Percentiles rank a stretch among this genome's conserved stretches.
Conservation (phyloP, 2,113 vertebrate genomes). For the Triplophysa siluroides region DNA sequence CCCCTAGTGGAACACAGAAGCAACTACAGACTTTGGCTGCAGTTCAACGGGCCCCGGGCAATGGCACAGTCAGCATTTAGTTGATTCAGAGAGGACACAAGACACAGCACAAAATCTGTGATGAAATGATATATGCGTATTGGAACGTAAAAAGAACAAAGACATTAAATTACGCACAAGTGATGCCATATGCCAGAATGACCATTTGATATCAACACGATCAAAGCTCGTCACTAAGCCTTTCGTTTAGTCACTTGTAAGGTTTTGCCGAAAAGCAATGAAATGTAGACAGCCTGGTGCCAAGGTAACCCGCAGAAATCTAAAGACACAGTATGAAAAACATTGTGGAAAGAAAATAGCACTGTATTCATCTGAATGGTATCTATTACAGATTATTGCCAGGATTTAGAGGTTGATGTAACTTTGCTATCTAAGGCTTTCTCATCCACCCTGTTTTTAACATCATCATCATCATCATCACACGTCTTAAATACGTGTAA, state of each 20-base stretch:
- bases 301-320: not conserved
- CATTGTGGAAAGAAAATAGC: not conserved
- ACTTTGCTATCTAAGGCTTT: not conserved
- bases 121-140: not conserved
- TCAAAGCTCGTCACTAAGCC: not conserved
- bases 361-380: no score
- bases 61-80: slow-evolving; percentile 36
- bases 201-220: not conserved
- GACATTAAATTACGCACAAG: not conserved
- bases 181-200: not conserved
- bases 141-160: not conserved
- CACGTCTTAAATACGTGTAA: not conserved
- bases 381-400: not conserved
- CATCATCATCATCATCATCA: not conserved
- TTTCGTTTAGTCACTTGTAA: not conserved
- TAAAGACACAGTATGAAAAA: not conserved
- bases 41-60: not conserved
- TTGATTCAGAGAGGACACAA: slow-evolving; percentile 17
- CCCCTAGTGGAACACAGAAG: slow-evolving; percentile 49
- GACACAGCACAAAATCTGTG: not conserved
- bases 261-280: not conserved
- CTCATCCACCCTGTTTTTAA: no score
- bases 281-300: not conserved
- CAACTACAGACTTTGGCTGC: slow-evolving; percentile 24
- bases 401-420: not conserved